Base-by-base conservation (phyloP, 2,888 invertebrate species). In the Polyommatus iphigenia region DNA sequence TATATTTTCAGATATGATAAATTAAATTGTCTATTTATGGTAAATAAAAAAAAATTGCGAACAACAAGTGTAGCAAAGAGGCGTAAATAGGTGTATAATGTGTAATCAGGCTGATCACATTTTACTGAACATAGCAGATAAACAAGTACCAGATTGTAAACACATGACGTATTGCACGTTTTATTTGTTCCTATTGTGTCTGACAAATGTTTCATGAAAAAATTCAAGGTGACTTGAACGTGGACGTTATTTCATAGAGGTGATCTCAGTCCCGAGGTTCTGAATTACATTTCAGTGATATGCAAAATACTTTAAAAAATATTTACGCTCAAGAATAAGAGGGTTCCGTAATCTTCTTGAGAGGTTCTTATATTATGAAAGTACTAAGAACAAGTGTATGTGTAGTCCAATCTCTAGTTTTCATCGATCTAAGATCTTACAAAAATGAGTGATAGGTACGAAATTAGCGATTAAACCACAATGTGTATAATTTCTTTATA, bases 111-210 rank as follows among this genome's bases (percentile, higher is more conserved):
- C 67, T 67, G 67, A 67, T 67, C 67, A 67, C 29, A 67, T 29
- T 67, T 67, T 29, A 67, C 24, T 67, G 67, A 29, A 67, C 32
- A 67, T 29, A 67, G 67, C 29, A 67, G 67, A 67, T 32, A 67
- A 67, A 67, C 67, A 67, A 32, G 67, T 32, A 67, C 13, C 62
- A 62, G 62, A 29, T 32, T 67, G 67, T 67, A 67, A 67, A 67
- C 67, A 67, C 29, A 32, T 67, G 29, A 67, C 67, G 67, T 67
- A 32, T 67, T 32, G 18, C 29, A 67, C 72, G 72, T 72, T 72
- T 41, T 72, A 72, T 72, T 72, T 72, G 72, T 72, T 41, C 72
- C 20, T 72, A 72, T 72, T 72, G 72, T 72, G 72, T 41, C 41
- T 67, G 67, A 67, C 20, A 72, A 72, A 72, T 72, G 72, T 72